phyloP scores from a whole-genome alignment of 2,888 invertebrate genomes.

The Pharmacophagus antenor region DNA sequence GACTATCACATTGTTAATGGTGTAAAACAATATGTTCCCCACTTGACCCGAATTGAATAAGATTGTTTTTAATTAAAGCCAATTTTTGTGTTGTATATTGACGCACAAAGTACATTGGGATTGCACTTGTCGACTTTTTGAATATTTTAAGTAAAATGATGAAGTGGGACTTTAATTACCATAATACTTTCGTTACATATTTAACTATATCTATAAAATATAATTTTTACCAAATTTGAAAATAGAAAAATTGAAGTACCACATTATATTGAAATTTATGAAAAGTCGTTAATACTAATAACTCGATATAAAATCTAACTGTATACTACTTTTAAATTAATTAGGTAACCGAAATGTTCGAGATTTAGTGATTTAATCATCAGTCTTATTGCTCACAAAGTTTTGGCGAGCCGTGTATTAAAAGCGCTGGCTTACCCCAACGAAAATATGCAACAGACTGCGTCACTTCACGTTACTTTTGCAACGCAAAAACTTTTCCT shows the following conservation, averaged over 20 bases:
- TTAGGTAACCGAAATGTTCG: background rate
- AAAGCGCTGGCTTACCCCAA: slow-evolving; percentile 9
- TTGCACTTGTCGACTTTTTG: slow-evolving; percentile 28
- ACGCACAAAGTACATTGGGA: slow-evolving; percentile 40
- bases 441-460: slow-evolving; percentile 9
- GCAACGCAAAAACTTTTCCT: slow-evolving; percentile 25
- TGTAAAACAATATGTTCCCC: slow-evolving; percentile 34
- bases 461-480: slow-evolving; percentile 16
- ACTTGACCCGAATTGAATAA: slow-evolving; percentile 47
- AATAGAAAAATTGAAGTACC: background rate
- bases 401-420: slow-evolving; percentile 13
- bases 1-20: slow-evolving; percentile 40
- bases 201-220: background rate
- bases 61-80: slow-evolving; percentile 51
- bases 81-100: slow-evolving; percentile 40
- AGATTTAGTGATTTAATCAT: slow-evolving; percentile 17
- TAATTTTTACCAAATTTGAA: background rate
- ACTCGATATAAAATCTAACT: background rate
- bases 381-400: slow-evolving; percentile 21
- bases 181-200: background rate
- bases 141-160: slow-evolving; percentile 8
- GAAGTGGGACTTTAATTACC: background rate
- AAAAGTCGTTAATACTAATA: background rate
- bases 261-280: background rate
- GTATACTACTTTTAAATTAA: slow-evolving; percentile 5